phyloP scores from a whole-genome alignment of 2,113 vertebrate genomes.

The Limanda limanda region DNA sequence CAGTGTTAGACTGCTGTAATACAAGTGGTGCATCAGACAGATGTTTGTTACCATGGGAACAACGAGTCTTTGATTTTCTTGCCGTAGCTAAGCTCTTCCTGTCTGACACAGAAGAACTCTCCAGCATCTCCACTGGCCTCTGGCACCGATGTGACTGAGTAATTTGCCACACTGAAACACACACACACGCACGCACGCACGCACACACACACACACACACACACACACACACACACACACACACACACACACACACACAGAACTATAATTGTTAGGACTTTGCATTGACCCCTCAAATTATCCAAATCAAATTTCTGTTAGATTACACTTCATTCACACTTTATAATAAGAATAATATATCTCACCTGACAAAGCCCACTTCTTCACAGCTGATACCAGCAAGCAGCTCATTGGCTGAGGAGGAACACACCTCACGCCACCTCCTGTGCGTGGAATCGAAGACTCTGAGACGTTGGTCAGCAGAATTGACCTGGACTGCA shows the following conservation, averaged over 20 bases:
- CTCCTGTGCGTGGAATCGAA: slow-evolving; percentile 85
- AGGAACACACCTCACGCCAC: slow-evolving; percentile 91
- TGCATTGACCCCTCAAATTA: neutral
- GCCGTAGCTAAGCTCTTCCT: slow-evolving; percentile 82
- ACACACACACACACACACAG: neutral
- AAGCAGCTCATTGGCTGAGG: slow-evolving; percentile 83
- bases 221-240: neutral
- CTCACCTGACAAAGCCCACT: slow-evolving; percentile 92
- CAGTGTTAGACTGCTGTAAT: neutral
- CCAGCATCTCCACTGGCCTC: slow-evolving; percentile 81
- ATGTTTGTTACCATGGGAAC: slow-evolving; percentile 86
- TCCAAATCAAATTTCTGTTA: no score
- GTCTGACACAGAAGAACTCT: slow-evolving; percentile 89
- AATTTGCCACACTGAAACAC: slow-evolving; percentile 81
- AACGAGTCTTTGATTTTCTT: slow-evolving; percentile 87
- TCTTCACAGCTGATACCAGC: slow-evolving; percentile 90
- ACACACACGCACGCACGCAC: slow-evolving; percentile 46
- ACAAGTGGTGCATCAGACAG: neutral
- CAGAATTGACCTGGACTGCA: slow-evolving; percentile 88
- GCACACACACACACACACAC: slow-evolving; percentile 9
- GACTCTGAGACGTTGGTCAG: slow-evolving; percentile 84
- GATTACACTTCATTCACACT: no score
- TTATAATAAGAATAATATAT: neutral
- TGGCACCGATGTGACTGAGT: slow-evolving; percentile 79
- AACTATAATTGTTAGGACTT: neutral